Conservation (phyloP, 23 tunicate genomes). For the Clavelina lepadiformis region DNA sequence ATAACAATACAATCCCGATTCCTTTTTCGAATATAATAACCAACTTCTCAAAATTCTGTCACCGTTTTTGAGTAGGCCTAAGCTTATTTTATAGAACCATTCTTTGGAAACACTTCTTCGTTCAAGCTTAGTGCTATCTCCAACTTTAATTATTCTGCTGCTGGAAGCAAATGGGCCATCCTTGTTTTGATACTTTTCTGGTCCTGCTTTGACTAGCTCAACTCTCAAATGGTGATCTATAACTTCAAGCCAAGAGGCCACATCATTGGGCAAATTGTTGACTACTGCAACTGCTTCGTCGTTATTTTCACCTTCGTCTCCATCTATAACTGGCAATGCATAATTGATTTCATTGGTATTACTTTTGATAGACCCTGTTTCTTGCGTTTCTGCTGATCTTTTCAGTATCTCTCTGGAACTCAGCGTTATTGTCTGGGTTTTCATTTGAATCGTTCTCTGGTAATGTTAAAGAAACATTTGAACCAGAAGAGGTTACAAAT, state of each 20-base stretch:
- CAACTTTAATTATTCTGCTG: conserved; percentile 6
- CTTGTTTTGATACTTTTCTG: conserved; percentile 12
- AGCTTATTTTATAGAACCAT: too few species aligned
- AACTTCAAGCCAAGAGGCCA: conserved; percentile 20
- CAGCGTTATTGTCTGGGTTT: conserved; percentile 42
- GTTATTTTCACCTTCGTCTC: conserved; percentile 36
- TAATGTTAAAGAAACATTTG: conserved; percentile 37
- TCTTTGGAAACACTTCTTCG: conserved; percentile 17
- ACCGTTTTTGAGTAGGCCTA: too few species aligned
- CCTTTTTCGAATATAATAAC: conserved; percentile 9
- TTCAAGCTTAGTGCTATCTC: conserved; percentile 11
- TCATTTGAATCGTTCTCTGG: conserved; percentile 47
- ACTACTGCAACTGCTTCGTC: conserved; percentile 25
- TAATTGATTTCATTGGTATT: conserved; percentile 42
- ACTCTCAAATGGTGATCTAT: conserved; percentile 17
- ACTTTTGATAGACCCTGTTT: conserved; percentile 42
- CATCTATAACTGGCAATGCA: conserved; percentile 23
- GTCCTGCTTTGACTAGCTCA: conserved; percentile 21
- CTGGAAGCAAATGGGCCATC: conserved; percentile 4
- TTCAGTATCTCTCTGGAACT: conserved; percentile 40
- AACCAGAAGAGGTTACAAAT: conserved; percentile 41
- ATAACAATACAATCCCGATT: conserved; percentile 19
- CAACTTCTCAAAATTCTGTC: conserved; percentile 17
- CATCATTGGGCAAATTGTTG: conserved; percentile 16
- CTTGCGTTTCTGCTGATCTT: conserved; percentile 35